Evolutionary conservation across 2,888 invertebrate genomes (phyloP).

Genomic region (Schrankia costaestrigalis): DNA sequence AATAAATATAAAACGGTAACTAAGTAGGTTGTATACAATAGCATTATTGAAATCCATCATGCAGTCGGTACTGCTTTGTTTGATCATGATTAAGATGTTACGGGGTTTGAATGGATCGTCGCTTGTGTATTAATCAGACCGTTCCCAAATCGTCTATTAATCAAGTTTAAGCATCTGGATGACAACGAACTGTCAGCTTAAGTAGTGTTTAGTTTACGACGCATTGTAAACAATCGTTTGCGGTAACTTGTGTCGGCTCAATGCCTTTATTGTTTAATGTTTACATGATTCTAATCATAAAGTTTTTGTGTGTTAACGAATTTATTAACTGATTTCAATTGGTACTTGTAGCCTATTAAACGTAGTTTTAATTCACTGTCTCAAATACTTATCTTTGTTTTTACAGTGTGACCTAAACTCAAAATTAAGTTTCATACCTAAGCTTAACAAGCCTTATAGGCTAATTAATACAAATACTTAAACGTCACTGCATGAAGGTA

Average conservation of each 20-base stretch:
- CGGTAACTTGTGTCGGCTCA: conserved; percentile 56
- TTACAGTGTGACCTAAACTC: no score
- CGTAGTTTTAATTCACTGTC: no score
- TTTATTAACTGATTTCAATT: conserved; percentile 10
- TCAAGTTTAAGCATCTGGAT: conserved; percentile 77
- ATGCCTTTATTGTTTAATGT: conserved; percentile 64
- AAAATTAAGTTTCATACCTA: no score
- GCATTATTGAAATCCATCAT: conserved; percentile 44
- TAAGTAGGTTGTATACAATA: conserved; percentile 3
- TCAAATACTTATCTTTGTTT: no score
- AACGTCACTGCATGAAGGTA: no score
- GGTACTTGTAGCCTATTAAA: conserved; percentile 2
- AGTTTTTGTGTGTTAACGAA: conserved; percentile 26
- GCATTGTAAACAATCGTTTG: conserved; percentile 68
- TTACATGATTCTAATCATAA: conserved; percentile 56
- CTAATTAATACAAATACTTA: no score
- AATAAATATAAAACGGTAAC: neutral
- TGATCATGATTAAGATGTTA: conserved; percentile 64
- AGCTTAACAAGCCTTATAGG: no score
- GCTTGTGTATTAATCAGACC: conserved; percentile 67
- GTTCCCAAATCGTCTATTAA: conserved; percentile 73
- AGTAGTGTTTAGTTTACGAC: conserved; percentile 74
- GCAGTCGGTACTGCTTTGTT: conserved; percentile 50
- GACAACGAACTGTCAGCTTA: conserved; percentile 76
- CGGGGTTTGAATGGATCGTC: conserved; percentile 53